These are phyloP conservation scores for Periphyllus acericola DNA, from an alignment of 2,888 invertebrate genomes.

Conservation along the genomic window DNA sequence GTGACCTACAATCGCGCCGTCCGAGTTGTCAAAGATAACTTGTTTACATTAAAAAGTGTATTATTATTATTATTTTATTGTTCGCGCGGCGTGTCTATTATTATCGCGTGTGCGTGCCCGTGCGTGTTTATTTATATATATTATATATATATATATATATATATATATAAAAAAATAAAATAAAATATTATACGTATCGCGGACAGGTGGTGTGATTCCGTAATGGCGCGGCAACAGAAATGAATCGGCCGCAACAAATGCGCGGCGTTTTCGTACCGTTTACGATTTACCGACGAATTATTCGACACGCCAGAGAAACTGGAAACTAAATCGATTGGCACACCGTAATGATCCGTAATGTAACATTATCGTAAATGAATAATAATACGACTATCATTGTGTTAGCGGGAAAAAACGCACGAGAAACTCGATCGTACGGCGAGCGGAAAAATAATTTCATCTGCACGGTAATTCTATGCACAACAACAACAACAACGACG, in stretches of 20 bases:
- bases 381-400: background rate
- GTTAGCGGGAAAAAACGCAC: background rate
- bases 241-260: slow-evolving; percentile 24
- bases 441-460: background rate
- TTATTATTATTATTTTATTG: slow-evolving; percentile 23
- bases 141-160: no score
- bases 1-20: slow-evolving; percentile 55
- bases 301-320: background rate
- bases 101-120: background rate
- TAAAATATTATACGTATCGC: no score
- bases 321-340: slow-evolving; percentile 41
- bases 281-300: slow-evolving; percentile 20
- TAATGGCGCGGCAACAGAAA: background rate
- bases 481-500: no score
- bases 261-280: slow-evolving; percentile 5
- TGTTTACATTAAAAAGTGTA: slow-evolving; percentile 35
- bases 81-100: slow-evolving; percentile 34
- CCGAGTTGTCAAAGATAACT: slow-evolving; percentile 51
- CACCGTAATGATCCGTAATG: slow-evolving; percentile 4
- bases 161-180: no score
- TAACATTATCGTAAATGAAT: slow-evolving; percentile 2
- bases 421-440: background rate
- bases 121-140: no score
- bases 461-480: background rate
- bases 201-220: no score